Conservation (phyloP, 53 echinoderm and acorn worm species). For the Antedon mediterranea region DNA sequence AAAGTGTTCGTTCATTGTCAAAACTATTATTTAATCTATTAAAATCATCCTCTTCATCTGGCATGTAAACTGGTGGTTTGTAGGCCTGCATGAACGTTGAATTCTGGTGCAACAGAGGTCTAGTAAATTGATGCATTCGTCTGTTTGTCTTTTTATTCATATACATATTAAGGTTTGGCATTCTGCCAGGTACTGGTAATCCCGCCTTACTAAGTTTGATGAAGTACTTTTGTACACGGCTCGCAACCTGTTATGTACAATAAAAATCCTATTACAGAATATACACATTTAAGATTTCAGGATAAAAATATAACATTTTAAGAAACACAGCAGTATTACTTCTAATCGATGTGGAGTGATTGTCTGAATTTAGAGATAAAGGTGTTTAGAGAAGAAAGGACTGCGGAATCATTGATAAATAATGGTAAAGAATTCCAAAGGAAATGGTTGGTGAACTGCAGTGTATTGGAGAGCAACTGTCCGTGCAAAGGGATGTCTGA, state of each 20-base stretch:
- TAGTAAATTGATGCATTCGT: constrained; percentile 27
- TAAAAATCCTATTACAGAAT: too few relatives aligned
- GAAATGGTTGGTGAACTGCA: too few relatives aligned
- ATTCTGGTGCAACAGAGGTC: constrained; percentile 27
- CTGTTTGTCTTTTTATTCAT: constrained; percentile 3
- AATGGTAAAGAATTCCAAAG: too few relatives aligned
- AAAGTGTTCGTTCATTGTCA: constrained; percentile 33
- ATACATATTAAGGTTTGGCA: constrained; percentile 21
- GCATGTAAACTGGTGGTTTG: constrained; percentile 75
- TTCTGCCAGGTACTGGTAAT: constrained; percentile 65
- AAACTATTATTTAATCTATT: not conserved
- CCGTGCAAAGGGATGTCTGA: too few relatives aligned
- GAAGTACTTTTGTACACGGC: constrained; percentile 95
- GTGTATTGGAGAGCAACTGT: too few relatives aligned
- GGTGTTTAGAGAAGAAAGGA: too few relatives aligned
- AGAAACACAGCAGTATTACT: too few relatives aligned
- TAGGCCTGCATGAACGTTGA: constrained; percentile 89
- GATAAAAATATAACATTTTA: too few relatives aligned
- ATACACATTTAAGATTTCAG: too few relatives aligned
- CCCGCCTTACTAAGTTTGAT: constrained; percentile 89
- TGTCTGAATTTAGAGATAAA: too few relatives aligned
- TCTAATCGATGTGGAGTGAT: too few relatives aligned
- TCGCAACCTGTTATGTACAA: constrained; percentile 63
- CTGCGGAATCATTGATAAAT: too few relatives aligned
- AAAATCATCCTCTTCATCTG: constrained; percentile 44